Percentiles rank a stretch among this genome's conserved stretches.
Evolutionary conservation across 2,113 vertebrate genomes (phyloP).

Genomic region (Rhinoderma darwinii): DNA sequence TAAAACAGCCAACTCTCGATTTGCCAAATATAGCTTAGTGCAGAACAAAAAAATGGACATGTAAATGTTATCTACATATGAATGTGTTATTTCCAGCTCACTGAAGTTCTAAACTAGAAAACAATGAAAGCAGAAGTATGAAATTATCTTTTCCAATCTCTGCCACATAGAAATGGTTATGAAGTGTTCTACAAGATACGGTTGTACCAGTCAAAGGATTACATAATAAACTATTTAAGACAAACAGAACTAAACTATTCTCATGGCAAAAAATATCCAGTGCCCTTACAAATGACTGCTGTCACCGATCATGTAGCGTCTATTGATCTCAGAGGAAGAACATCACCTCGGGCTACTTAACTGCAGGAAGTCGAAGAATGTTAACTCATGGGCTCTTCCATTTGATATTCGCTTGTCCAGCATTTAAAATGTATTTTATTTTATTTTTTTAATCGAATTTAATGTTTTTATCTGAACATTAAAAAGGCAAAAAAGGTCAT

Average conservation of each 20-base stretch:
- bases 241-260: background rate
- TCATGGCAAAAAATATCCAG: background rate
- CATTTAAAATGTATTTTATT: background rate
- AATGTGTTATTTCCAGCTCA: too few species aligned
- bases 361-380: too few species aligned
- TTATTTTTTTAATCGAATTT: too few species aligned
- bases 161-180: background rate
- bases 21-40: too few species aligned
- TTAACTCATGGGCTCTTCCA: background rate
- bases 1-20: too few species aligned
- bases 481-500: background rate
- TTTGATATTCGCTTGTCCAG: background rate
- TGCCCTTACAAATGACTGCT: background rate
- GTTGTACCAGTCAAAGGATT: background rate
- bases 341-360: background rate
- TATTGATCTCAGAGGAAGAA: background rate
- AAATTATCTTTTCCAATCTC: background rate
- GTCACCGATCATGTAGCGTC: background rate
- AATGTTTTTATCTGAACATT: too few species aligned
- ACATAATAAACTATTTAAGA: conserved; percentile 13
- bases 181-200: background rate
- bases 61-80: too few species aligned
- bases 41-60: too few species aligned
- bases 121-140: too few species aligned
- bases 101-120: too few species aligned